Base-by-base conservation (phyloP, 2,797 vertebrate genomes). In the Epinephelus coioides region DNA sequence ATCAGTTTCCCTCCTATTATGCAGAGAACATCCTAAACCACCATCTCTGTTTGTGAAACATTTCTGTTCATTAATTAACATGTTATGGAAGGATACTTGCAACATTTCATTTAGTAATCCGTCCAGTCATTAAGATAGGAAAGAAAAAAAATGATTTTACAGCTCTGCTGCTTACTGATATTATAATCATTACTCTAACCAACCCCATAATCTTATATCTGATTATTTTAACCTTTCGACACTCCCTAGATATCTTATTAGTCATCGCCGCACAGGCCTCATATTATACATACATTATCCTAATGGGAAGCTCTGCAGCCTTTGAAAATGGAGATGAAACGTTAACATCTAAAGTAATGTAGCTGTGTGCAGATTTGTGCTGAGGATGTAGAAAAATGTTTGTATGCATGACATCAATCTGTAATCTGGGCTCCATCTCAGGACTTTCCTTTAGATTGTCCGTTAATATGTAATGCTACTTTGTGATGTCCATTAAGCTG, bases 11-110 rank as follows among this genome's bases (percentile, higher is more conserved):
- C 25, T 57, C 27, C 13, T 59, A 1, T 27, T 38, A 59, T 40
- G n/a, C 53, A 59, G 59, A 70, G 47, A 66, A 67, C 49, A 51
- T 60, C 55, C 19, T 61, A 47, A 50, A 70, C 25, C 67, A 60
- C 27, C 19, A 34, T 9, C 0, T 27, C 15, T 12, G 17, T 21
- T 40, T 1, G 4, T 23, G 15, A 30, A 60, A 61, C 12, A 47
- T 38, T 53, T 54, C 21, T 7, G 19, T 53, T 14, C 60, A 49
- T 57, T 21, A 66, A 47, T 47, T 27, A 43, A 40, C 47, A 54
- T 49, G 73, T 19, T 59, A 19, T 30, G 38, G 4, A 11, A 13
- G 6, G 13, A 56, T 69, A 15, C 19, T 56, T 69, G 9, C 23
- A 56, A n/a, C 15, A 21, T 23, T 69, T 64, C 5, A 77, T 59